Evolutionary conservation across 1,140 invertebrate species (phyloP).

Genomic region (Drosophila murphyi): DNA sequence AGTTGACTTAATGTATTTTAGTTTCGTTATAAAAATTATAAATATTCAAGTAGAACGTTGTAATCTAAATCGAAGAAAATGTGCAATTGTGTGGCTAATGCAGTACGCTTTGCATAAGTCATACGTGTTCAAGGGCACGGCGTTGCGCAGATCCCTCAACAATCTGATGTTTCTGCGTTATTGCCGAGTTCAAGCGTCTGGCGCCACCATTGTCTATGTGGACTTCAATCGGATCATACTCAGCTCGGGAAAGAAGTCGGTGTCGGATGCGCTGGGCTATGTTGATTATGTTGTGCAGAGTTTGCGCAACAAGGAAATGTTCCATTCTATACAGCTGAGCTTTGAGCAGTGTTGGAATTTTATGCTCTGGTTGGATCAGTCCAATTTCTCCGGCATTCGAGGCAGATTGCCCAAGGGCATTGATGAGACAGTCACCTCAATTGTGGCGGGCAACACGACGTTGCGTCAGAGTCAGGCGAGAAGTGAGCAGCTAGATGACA

Average conservation of each 20-base stretch:
- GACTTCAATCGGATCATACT: constrained; percentile 98
- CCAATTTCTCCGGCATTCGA: constrained; percentile 88
- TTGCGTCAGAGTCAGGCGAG: constrained; percentile 36
- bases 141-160: constrained; percentile 93
- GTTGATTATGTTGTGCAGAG: constrained; percentile 95
- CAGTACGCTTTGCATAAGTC: too few relatives aligned
- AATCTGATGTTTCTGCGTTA: constrained; percentile 96
- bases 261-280: constrained; percentile 94
- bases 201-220: constrained; percentile 95
- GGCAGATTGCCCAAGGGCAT: constrained; percentile 74
- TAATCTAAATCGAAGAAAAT: too few relatives aligned
- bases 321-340: constrained; percentile 95
- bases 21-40: too few relatives aligned
- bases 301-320: constrained; percentile 96
- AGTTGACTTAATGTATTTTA: too few relatives aligned
- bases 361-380: constrained; percentile 96
- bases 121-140: constrained; percentile 85
- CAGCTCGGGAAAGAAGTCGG: constrained; percentile 93
- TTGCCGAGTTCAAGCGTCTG: constrained; percentile 97
- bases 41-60: too few relatives aligned
- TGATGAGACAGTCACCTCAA: constrained; percentile 65
- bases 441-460: constrained; percentile 43
- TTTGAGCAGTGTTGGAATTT: constrained; percentile 96
- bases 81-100: too few relatives aligned
- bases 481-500: constrained; percentile 57